A percentile compares a stretch with the other conserved stretches of the same genome.
phyloP scores from a whole-genome alignment of 2,888 invertebrate genomes.

The Lycia hirtaria region DNA sequence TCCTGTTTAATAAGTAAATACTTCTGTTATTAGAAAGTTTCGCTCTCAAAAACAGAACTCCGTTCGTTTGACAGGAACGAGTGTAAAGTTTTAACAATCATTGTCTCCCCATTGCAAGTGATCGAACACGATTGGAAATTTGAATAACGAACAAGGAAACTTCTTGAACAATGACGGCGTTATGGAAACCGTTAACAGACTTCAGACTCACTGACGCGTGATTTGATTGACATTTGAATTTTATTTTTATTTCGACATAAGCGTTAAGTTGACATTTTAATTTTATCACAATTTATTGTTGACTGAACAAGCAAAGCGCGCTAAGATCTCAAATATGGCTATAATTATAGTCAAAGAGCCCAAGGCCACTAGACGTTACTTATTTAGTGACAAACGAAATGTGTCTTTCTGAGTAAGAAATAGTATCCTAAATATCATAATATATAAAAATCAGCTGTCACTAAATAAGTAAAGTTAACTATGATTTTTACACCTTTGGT shows the following conservation, averaged over 20 bases:
- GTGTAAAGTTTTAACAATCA: slow-evolving; percentile 9
- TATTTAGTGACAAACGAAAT: too few relatives aligned
- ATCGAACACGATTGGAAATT: slow-evolving; percentile 14
- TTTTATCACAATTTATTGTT: too few relatives aligned
- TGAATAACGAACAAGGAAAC: background rate
- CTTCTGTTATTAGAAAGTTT: slow-evolving; percentile 11
- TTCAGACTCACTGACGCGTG: background rate
- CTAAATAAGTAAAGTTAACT: too few relatives aligned
- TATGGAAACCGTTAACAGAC: background rate
- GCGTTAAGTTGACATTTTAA: background rate
- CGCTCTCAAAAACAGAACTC: slow-evolving; percentile 9
- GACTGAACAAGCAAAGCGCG: too few relatives aligned
- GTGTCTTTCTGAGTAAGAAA: too few relatives aligned
- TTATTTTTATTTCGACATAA: background rate
- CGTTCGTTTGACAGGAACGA: background rate
- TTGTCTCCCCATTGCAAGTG: background rate
- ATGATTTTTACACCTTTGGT: too few relatives aligned
- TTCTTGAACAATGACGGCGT: background rate
- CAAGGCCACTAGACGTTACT: too few relatives aligned
- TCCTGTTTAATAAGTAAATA: background rate
- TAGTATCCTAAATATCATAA: too few relatives aligned
- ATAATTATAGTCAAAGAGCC: too few relatives aligned
- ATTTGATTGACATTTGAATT: background rate
- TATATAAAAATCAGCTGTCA: too few relatives aligned
- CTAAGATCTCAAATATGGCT: too few relatives aligned